Evolutionary conservation across 2,888 invertebrate genomes (phyloP).

Genomic region (Drosophila greeni): DNA sequence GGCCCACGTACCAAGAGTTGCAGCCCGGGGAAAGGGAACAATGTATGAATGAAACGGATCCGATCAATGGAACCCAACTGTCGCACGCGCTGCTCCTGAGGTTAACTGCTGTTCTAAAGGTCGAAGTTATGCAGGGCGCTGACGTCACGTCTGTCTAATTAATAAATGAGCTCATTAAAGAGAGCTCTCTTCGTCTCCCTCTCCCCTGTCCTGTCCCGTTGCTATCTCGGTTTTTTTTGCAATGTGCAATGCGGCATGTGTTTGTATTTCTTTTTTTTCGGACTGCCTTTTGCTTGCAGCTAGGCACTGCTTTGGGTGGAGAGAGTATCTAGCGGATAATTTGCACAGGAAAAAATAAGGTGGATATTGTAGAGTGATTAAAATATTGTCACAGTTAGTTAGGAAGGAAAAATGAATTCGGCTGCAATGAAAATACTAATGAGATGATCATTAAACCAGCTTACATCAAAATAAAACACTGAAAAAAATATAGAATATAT

Average conservation of each 20-base stretch:
- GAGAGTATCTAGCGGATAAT: conserved; percentile 10
- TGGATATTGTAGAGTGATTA: background rate
- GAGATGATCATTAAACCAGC: too few species aligned
- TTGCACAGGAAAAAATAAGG: background rate
- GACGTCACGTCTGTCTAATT: conserved; percentile 64
- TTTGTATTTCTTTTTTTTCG: conserved; percentile 31
- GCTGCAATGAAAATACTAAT: too few species aligned
- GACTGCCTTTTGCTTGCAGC: conserved; percentile 21
- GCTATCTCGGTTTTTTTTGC: conserved; percentile 1
- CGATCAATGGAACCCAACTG: conserved; percentile 26
- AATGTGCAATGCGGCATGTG: conserved; percentile 23
- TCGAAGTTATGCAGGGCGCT: conserved; percentile 20
- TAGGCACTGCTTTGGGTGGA: conserved; percentile 5
- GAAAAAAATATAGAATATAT: too few species aligned
- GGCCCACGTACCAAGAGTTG: conserved; percentile 46
- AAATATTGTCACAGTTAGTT: background rate
- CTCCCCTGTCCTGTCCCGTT: background rate
- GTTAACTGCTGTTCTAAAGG: conserved; percentile 24
- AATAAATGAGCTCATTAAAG: conserved; percentile 66
- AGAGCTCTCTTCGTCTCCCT: conserved; percentile 2
- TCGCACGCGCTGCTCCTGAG: conserved; percentile 48
- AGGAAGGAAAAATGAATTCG: too few species aligned
- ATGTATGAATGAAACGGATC: conserved; percentile 12
- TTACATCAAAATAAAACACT: too few species aligned
- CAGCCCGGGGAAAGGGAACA: background rate